Evolutionary conservation across 2,113 vertebrate species (phyloP), one percentile per base, ranked within the genome.

Genomic region (Aythya baeri): DNA sequence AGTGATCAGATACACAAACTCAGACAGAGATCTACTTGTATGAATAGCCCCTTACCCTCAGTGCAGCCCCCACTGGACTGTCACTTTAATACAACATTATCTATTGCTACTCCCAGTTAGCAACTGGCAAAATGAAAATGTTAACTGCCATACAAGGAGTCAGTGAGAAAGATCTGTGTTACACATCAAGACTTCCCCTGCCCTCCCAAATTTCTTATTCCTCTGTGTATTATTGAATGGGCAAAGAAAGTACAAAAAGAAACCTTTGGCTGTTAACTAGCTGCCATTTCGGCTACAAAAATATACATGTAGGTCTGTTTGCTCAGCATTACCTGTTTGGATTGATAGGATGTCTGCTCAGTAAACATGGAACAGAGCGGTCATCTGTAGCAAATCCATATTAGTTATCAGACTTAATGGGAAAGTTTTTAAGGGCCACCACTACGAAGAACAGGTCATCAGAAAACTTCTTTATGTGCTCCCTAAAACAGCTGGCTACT

Each of bases 401-500:
- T 49, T n/a, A 75, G 13, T 76, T 92, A 82, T 62, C 66, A 57
- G 41, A 57, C 20, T 22, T 11, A 26, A 93, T 81, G 52, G 68
- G 76, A 75, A 94, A 73, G n/a, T 22, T 88, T 88, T 71, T 54
- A 88, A 86, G 49, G 75, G 55, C 34, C 14, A 83, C 38, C 3
- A 0, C 74, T 86, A 84, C 65, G 66, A 94, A 84, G 94, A 92
- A 93, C 72, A 67, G 67, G 57, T 79, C 63, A 90, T 41, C 61
- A 75, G 71, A 92, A 78, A 93, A 68, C 23, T 73, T 89, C 29
- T 44, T 91, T 52, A 16, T 82, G 66, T 21, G 8, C 63, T 79
- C 50, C 74, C 70, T 92, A 74, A 71, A 93, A 86, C 77, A 95
- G 57, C 52, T 94, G 85, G 29, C 34, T 79, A n/a, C 41, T 70